Evolutionary conservation across 2,888 invertebrate species (phyloP).

Genomic region (Eilema depressum): DNA sequence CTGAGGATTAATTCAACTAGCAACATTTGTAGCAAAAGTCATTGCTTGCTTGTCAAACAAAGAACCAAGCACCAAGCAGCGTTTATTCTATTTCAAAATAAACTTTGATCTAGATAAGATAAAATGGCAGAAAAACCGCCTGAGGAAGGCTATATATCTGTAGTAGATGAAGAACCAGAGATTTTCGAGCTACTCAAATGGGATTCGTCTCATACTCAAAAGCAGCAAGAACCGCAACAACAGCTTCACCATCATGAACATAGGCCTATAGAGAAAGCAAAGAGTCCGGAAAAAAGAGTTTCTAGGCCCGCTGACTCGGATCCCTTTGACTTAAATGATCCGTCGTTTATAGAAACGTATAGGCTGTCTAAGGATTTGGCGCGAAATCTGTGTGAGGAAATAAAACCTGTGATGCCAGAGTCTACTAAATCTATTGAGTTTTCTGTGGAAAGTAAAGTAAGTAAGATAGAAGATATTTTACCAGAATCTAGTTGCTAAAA

Average conservation of each 20-base stretch:
- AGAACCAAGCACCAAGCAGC: constrained; percentile 54
- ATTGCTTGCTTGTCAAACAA: constrained; percentile 55
- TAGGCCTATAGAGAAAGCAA: constrained; percentile 71
- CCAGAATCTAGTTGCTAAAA: not conserved
- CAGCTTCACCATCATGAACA: constrained; percentile 39
- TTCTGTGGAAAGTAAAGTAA: constrained; percentile 79
- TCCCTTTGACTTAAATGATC: constrained; percentile 76
- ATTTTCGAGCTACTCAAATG: constrained; percentile 81
- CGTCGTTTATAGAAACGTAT: constrained; percentile 75
- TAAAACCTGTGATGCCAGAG: constrained; percentile 79
- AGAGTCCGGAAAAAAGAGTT: constrained; percentile 74
- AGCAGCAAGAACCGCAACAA: constrained; percentile 63
- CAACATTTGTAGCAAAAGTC: constrained; percentile 41
- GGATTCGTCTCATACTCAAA: constrained; percentile 77
- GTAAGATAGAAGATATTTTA: constrained; percentile 20
- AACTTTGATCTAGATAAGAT: constrained; percentile 49
- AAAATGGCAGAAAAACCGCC: constrained; percentile 81
- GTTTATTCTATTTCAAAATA: constrained; percentile 67
- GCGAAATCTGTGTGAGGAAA: constrained; percentile 72
- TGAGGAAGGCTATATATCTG: constrained; percentile 81
- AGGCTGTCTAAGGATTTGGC: constrained; percentile 77
- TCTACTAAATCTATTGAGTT: constrained; percentile 79
- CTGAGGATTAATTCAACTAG: not conserved
- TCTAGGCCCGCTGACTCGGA: constrained; percentile 71
- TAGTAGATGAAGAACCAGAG: constrained; percentile 81